Conservation (phyloP, 2,113 vertebrate genomes). For the Podiceps cristatus region DNA sequence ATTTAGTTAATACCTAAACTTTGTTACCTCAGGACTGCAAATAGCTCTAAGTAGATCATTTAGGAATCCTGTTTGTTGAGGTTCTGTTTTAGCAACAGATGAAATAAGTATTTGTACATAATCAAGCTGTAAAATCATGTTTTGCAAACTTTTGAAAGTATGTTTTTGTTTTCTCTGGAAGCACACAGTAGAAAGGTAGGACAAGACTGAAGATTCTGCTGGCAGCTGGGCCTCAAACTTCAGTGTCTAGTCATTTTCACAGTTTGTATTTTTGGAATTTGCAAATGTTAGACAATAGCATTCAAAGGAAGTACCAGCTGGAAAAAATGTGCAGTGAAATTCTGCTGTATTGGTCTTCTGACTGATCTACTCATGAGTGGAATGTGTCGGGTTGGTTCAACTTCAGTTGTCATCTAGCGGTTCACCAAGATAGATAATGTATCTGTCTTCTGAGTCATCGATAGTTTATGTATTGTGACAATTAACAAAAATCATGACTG, state of each 20-base stretch:
- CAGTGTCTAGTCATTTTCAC: neutral
- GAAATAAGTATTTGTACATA: neutral
- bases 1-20: neutral
- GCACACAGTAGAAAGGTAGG: neutral
- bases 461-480: neutral
- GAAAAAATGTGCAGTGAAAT: neutral
- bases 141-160: neutral
- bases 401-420: neutral
- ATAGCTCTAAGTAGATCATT: neutral
- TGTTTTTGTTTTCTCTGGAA: neutral
- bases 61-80: neutral
- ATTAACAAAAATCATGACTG: neutral
- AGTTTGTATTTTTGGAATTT: neutral
- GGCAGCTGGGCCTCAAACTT: neutral
- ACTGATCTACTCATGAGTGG: neutral
- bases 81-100: constrained; percentile 8
- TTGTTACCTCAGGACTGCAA: neutral
- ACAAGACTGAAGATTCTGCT: neutral
- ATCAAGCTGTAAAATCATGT: neutral
- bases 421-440: neutral
- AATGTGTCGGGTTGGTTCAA: neutral
- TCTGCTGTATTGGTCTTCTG: neutral
- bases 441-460: neutral
- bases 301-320: neutral
- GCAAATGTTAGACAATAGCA: neutral